Conservation (phyloP, 2,797 vertebrate species). For the Channallabes apus region DNA sequence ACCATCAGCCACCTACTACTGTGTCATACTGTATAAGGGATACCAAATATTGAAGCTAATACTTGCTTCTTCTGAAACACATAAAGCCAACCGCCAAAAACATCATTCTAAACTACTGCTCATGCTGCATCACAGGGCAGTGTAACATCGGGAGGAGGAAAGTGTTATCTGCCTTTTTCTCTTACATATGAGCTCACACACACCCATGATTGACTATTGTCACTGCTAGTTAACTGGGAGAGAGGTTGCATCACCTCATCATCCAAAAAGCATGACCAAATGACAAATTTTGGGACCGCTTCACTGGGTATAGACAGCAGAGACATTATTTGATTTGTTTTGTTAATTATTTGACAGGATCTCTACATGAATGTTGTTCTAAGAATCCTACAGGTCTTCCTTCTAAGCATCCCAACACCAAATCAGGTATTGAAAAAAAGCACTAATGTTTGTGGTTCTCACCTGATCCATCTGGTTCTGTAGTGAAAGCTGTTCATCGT, state of each 20-base stretch:
- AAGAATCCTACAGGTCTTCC: neutral
- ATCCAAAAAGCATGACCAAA: neutral
- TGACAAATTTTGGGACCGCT: neutral
- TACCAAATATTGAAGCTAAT: neutral
- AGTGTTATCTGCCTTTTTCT: neutral
- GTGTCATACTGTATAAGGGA: neutral
- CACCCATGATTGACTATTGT: neutral
- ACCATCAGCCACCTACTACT: neutral
- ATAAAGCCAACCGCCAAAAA: neutral
- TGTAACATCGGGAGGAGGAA: neutral
- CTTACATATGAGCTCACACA: neutral
- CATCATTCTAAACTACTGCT: neutral
- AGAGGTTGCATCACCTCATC: neutral
- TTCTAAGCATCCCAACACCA: neutral
- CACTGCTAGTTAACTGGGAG: neutral
- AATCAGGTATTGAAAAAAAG: neutral
- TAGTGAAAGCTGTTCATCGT: conserved; percentile 87
- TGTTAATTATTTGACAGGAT: neutral
- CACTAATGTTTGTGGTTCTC: conserved; percentile 9
- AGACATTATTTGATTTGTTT: neutral
- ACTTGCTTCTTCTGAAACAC: neutral
- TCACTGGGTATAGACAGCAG: too few relatives aligned
- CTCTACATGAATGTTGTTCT: neutral
- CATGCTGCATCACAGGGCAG: neutral
- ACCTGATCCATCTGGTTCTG: conserved; percentile 98